Evolutionary conservation across 2,888 invertebrate genomes (phyloP).

Genomic region (Brassicogethes aeneus): DNA sequence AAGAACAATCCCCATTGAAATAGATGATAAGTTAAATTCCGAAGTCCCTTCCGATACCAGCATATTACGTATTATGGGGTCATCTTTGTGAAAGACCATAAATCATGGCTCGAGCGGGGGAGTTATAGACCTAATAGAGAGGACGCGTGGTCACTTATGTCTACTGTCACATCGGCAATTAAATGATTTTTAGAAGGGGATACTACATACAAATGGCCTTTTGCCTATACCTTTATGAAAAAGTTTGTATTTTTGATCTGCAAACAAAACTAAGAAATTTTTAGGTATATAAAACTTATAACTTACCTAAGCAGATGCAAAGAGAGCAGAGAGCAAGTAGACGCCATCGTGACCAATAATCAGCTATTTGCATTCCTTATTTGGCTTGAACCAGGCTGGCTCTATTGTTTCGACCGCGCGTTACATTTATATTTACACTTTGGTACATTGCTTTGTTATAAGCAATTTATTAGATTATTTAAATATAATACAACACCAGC

Average conservation of each 20-base stretch:
- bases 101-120: background rate
- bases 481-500: slow-evolving; percentile 22
- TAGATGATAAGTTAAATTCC: too few species aligned
- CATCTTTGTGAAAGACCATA: background rate
- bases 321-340: slow-evolving; percentile 5
- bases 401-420: slow-evolving; percentile 33
- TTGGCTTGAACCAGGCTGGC: slow-evolving; percentile 21
- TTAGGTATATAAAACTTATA: too few species aligned
- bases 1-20: too few species aligned
- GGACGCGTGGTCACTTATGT: too few species aligned
- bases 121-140: background rate
- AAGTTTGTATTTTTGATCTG: too few species aligned
- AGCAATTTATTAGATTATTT: slow-evolving; percentile 39
- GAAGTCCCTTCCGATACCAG: background rate
- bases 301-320: background rate
- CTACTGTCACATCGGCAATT: too few species aligned
- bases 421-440: slow-evolving; percentile 38
- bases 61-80: background rate
- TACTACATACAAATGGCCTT: too few species aligned
- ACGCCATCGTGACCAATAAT: slow-evolving; percentile 24
- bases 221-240: too few species aligned
- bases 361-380: slow-evolving; percentile 27
- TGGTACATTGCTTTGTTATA: slow-evolving; percentile 38
- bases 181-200: too few species aligned
- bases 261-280: too few species aligned